Evolutionary conservation across 2,797 vertebrate genomes (phyloP), one percentile per base, ranked within the genome.

Genomic region (Onychomys torridus): DNA sequence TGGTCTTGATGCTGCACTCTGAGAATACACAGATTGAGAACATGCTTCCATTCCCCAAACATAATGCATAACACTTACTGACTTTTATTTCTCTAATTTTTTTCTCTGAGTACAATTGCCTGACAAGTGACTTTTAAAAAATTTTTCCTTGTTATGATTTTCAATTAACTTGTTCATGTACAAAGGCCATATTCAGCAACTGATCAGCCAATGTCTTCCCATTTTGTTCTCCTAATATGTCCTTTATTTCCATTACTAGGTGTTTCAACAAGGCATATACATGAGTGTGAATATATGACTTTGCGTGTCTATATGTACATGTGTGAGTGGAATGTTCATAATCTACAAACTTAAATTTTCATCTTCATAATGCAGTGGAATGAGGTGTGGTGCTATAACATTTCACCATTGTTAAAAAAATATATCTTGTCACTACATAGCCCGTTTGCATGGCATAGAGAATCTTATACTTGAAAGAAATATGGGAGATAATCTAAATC

Each of bases 11-110:
- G 94, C 94, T 65, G 77, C 67, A 89, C 88, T 95, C 85, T 65
- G 71, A 77, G 75, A 86, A 85, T 86, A 49, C 46, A 17, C 84
- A 29, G 86, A 93, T 92, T 95, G 65, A 94, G 95, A 96, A 93
- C 92, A 86, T 69, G 52, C 34, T 67, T 95, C 71, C 49, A 52
- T 71, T 88, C n/a, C 76, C 59, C 49, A 90, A 84, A 87, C 19
- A 57, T 12, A 3, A 5, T 59, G 16, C 55, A 10, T 37, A 71
- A 84, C 17, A 55, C 23, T 65, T 69, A 61, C 23, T 76, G 23
- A 46, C 10, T 88, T 55, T 93, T n/a, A 88, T 43, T 40, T 43
- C 27, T 89, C 71, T 84, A 77, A 89, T 23, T 34, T 94, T 81
- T 91, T 34, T 34, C 71, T 94, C 40, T 65, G 19, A 61, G 27